Base-by-base conservation (phyloP, 2,113 vertebrate genomes). In the Choloepus hoffmanni region DNA sequence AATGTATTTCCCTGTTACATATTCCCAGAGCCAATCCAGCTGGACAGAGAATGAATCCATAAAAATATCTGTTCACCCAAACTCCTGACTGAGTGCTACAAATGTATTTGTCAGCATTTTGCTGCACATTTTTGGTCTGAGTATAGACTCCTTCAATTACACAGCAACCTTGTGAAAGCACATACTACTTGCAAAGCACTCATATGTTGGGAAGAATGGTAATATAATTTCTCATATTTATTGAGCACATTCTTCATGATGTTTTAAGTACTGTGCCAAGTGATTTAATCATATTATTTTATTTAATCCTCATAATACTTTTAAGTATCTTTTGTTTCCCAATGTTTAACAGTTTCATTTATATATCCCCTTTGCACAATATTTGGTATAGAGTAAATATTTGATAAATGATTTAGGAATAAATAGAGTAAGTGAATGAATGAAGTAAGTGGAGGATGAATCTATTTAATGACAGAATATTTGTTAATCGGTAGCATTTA, bases 1-100 rank as follows among this genome's bases (percentile, higher is more conserved):
- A 95, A 93, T 18, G 48, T 60, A 86, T 84, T 82, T 96, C 36
- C 43, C 85, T 88, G 72, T 95, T 84, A 92, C 11, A 92, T 90
- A 74, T 67, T 79, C 74, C 85, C 76, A 36, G 36, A 96, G 72
- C 40, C 30, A 78, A 53, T 18, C 82, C 70, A 53, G 53, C 53
- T 81, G 58, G 58, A 36, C 82, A 70, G 45, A 72, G 26, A 65
- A 89, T 62, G 53, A 28, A 77, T 74, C 40, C 6, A 1, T 79
- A 89, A 94, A 91, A 92, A 78, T 62, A 45, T 92, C 85, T 95
- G 30, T 26, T 73, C 33, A 48, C 53, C 74, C 14, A 50, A 90
- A 90, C 77, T 45, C 43, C 91, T 81, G 65, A 73, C 85, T 85
- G 76, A 90, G 62, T 30, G 67, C 33, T 58, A 91, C 67, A 93